Conservation (phyloP, 2,888 invertebrate species). For the Caradrina kadenii region DNA sequence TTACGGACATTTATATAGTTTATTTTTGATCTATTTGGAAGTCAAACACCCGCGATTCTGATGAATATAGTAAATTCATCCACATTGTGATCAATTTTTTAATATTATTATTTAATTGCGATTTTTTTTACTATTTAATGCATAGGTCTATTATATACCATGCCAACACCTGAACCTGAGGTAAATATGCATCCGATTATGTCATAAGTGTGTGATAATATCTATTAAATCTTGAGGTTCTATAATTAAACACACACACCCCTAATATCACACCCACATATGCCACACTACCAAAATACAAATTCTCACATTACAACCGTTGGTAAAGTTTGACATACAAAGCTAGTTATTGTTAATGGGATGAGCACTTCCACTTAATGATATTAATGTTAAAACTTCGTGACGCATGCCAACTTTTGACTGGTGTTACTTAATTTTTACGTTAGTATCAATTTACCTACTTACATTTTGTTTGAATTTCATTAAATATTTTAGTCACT, state of each 20-base stretch:
- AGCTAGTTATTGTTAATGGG: slow-evolving; percentile 40
- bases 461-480: slow-evolving; percentile 29
- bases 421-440: slow-evolving; percentile 37
- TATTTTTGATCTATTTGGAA: no score
- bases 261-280: not conserved
- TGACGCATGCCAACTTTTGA: slow-evolving; percentile 54
- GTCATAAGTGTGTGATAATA: no score
- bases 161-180: no score
- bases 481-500: slow-evolving; percentile 8
- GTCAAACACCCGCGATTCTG: no score
- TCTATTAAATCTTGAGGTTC: no score
- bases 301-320: slow-evolving; percentile 14
- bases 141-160: no score
- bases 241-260: not conserved
- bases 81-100: no score
- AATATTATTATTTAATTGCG: no score
- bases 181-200: no score
- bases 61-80: no score
- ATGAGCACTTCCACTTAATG: slow-evolving; percentile 41
- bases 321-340: slow-evolving; percentile 36
- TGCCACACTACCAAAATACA: slow-evolving; percentile 2
- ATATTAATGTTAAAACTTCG: slow-evolving; percentile 57
- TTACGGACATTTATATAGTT: no score
- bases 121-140: no score
- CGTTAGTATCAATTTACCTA: slow-evolving; percentile 27